phyloP scores from a whole-genome alignment of 1,140 invertebrate species.

The Whitmania pigra region DNA sequence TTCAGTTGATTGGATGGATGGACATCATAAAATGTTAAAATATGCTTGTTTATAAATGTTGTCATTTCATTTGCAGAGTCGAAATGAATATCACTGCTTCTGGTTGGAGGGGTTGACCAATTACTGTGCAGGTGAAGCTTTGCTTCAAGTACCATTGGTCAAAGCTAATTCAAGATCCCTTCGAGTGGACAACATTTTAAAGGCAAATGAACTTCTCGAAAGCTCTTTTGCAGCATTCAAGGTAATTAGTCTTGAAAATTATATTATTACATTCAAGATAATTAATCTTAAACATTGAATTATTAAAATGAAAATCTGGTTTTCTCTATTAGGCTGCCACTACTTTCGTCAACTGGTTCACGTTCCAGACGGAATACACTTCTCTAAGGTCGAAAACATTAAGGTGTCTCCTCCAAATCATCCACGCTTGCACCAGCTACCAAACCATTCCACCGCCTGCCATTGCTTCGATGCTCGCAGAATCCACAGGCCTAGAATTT shows the following conservation, averaged over 20 bases:
- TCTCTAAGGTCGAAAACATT: conserved; percentile 62
- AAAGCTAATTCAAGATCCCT: too few relatives aligned
- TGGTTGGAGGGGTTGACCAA: conserved; percentile 63
- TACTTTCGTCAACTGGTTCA: conserved; percentile 53
- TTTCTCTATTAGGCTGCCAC: conserved; percentile 49
- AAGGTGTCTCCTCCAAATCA: conserved; percentile 48
- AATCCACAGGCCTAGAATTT: conserved; percentile 63
- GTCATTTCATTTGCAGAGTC: conserved; percentile 51
- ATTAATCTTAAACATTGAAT: too few relatives aligned
- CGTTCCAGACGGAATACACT: conserved; percentile 67
- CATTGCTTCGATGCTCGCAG: conserved; percentile 67
- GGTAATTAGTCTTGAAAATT: conserved; percentile 39
- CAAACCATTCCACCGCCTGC: conserved; percentile 82
- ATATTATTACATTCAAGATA: too few relatives aligned
- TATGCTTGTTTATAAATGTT: too few relatives aligned
- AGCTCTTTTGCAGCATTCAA: conserved; percentile 58
- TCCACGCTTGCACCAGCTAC: conserved; percentile 61
- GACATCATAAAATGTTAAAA: too few relatives aligned
- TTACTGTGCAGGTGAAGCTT: conserved; percentile 42
- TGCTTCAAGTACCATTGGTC: conserved; percentile 27
- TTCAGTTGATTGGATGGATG: neutral
- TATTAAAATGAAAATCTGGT: too few relatives aligned
- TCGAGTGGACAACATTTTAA: conserved; percentile 29
- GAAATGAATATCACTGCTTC: conserved; percentile 76
- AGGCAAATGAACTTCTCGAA: conserved; percentile 38